Percentiles rank a stretch among this genome's conserved stretches.
These are phyloP conservation scores for Auanema freiburgensis DNA, from an alignment of 2,888 invertebrate genomes.

Conservation along the genomic window DNA sequence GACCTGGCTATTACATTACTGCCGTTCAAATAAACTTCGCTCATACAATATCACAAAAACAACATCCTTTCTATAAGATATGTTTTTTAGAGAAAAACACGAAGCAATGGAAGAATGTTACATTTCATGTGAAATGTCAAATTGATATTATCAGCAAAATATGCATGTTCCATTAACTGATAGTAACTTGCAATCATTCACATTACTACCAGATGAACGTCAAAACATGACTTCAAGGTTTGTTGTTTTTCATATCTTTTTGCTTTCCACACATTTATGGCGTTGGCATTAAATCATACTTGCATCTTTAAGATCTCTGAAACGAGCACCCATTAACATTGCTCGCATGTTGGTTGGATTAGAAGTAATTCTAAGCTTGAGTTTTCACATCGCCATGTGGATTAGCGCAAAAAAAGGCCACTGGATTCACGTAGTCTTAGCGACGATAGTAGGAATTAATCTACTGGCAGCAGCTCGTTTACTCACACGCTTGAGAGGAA, in stretches of 20 bases:
- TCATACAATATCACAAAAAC: too few relatives aligned
- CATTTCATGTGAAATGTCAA: too few relatives aligned
- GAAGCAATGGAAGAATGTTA: too few relatives aligned
- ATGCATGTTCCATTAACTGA: slow-evolving; percentile 1
- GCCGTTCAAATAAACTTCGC: too few relatives aligned
- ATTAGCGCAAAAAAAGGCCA: slow-evolving; percentile 4
- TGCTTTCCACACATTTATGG: too few relatives aligned
- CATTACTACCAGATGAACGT: neutral
- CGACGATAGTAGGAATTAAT: slow-evolving; percentile 26
- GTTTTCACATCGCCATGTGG: neutral
- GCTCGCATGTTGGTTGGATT: slow-evolving; percentile 1
- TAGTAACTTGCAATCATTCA: neutral
- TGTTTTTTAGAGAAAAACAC: too few relatives aligned
- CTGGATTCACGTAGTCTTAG: slow-evolving; percentile 22
- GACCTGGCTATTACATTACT: too few relatives aligned
- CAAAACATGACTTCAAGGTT: too few relatives aligned
- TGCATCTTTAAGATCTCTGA: too few relatives aligned
- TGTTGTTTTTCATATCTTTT: too few relatives aligned
- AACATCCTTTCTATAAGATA: too few relatives aligned
- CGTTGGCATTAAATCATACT: too few relatives aligned
- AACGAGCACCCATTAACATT: neutral
- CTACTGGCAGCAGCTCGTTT: slow-evolving; percentile 25
- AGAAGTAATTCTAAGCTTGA: neutral
- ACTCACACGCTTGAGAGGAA: slow-evolving; percentile 21
- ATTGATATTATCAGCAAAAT: neutral